phyloP scores from a whole-genome alignment of 92 coral and sea anemone genomes.

The Phenganax stokvisi region DNA sequence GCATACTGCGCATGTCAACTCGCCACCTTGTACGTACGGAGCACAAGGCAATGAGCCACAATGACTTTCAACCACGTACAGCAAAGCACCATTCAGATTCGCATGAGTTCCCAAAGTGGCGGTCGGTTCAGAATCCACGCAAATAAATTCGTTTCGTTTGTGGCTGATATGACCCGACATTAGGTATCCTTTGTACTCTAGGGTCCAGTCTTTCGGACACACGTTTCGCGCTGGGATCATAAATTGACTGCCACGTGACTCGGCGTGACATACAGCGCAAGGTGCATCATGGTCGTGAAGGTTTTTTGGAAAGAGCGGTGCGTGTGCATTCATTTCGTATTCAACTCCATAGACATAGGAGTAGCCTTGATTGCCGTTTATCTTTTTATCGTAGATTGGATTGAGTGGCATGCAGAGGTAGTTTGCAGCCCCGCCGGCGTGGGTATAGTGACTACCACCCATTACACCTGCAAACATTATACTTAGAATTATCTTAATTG shows the following conservation, averaged over 20 bases:
- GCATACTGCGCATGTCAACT: slow-evolving; percentile 81
- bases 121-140: slow-evolving; percentile 67
- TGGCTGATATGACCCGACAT: slow-evolving; percentile 58
- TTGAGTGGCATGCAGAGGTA: no score
- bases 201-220: slow-evolving; percentile 77
- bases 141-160: slow-evolving; percentile 47
- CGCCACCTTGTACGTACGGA: slow-evolving; percentile 55
- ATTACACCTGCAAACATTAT: not conserved
- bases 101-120: slow-evolving; percentile 44
- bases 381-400: slow-evolving; percentile 39
- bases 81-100: slow-evolving; percentile 52
- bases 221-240: slow-evolving; percentile 73
- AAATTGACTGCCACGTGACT: slow-evolving; percentile 60
- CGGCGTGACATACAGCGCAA: slow-evolving; percentile 72
- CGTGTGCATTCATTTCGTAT: slow-evolving; percentile 45
- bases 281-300: slow-evolving; percentile 60
- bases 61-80: slow-evolving; percentile 51
- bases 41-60: slow-evolving; percentile 69
- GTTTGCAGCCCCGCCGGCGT: no score
- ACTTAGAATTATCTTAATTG: no score
- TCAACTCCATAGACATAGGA: slow-evolving; percentile 58
- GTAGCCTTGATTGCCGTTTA: slow-evolving; percentile 3
- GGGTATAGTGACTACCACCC: not conserved
- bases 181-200: slow-evolving; percentile 76
- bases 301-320: slow-evolving; percentile 34